phyloP scores from a whole-genome alignment of 2,113 vertebrate species.

The Aramus guarauna region DNA sequence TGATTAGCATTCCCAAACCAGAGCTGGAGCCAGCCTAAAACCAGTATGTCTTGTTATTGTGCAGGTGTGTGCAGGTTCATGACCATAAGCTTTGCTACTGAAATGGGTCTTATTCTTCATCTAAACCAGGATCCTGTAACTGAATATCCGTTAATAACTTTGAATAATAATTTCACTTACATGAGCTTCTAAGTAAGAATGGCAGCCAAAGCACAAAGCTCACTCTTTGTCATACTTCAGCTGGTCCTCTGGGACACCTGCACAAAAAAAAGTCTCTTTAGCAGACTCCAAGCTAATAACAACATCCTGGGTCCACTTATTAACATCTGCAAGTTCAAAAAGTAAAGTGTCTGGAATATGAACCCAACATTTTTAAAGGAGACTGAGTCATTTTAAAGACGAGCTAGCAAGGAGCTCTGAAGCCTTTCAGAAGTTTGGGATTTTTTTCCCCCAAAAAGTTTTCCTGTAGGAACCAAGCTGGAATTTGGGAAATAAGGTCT shows the following conservation, averaged over 20 bases:
- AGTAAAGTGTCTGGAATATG: background rate
- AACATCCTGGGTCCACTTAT: background rate
- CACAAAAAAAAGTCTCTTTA: background rate
- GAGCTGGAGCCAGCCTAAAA: slow-evolving; percentile 6
- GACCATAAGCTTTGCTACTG: slow-evolving; percentile 22
- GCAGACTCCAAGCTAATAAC: background rate
- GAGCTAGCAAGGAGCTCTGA: background rate
- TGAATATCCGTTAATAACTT: slow-evolving; percentile 70
- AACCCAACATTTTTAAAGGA: background rate
- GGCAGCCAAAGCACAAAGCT: background rate
- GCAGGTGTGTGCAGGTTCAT: slow-evolving; percentile 60
- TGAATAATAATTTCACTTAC: slow-evolving; percentile 49
- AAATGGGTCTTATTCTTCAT: slow-evolving; percentile 44
- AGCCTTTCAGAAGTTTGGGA: background rate
- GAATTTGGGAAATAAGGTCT: background rate
- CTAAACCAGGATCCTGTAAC: slow-evolving; percentile 49
- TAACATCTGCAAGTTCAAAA: background rate
- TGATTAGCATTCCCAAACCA: slow-evolving; percentile 24
- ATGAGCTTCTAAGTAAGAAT: slow-evolving; percentile 4
- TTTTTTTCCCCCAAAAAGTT: background rate
- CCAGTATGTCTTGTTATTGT: background rate
- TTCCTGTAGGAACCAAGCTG: background rate
- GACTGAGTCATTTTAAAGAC: background rate
- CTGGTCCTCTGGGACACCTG: slow-evolving; percentile 33
- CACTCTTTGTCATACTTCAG: slow-evolving; percentile 17